phyloP scores from a whole-genome alignment of 2,113 vertebrate genomes.

The Gymnarchus niloticus region DNA sequence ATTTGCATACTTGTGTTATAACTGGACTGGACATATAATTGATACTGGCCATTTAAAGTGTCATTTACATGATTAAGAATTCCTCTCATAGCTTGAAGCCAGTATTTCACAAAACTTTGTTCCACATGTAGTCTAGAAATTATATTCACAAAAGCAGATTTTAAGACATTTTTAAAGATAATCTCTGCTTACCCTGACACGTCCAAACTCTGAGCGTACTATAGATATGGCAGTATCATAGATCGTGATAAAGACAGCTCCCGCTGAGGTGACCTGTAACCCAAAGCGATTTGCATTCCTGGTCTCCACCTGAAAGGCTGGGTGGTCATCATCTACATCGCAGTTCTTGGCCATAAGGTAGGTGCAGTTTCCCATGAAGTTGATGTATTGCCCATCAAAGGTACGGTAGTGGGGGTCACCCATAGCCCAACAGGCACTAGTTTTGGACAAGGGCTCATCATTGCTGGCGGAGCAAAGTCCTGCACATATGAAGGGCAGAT shows the following conservation, averaged over 20 bases:
- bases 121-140: background rate
- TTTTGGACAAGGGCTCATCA: background rate
- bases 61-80: background rate
- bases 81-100: background rate
- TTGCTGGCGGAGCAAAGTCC: background rate
- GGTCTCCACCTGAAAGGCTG: conserved; percentile 49
- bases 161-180: background rate
- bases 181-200: conserved; percentile 44
- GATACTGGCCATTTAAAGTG: background rate
- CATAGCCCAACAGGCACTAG: conserved; percentile 41
- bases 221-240: conserved; percentile 44
- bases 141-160: background rate
- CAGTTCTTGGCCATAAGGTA: conserved; percentile 46
- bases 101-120: background rate
- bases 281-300: conserved; percentile 51
- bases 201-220: conserved; percentile 37
- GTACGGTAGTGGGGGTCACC: conserved; percentile 45
- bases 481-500: background rate
- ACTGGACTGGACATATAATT: background rate
- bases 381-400: conserved; percentile 42
- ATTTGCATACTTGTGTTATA: background rate
- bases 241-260: conserved; percentile 47
- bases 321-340: conserved; percentile 31
- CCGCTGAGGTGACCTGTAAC: conserved; percentile 45
- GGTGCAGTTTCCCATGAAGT: conserved; percentile 49